Conservation (phyloP, 2,888 invertebrate genomes). For the Plusia festucae region DNA sequence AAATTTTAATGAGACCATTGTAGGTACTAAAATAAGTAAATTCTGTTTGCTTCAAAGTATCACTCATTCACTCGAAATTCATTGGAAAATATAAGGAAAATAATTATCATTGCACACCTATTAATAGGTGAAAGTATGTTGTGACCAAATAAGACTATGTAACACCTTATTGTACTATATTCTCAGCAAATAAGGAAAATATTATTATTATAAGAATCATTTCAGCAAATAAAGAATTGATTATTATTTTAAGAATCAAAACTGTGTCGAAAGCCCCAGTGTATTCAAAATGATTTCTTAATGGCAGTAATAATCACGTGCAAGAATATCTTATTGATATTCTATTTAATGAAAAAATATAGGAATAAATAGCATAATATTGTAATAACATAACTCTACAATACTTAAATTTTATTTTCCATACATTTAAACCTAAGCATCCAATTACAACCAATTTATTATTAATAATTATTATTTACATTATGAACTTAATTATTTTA, state of each 20-base stretch:
- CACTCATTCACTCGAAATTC: too few species aligned
- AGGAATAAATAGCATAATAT: slow-evolving; percentile 27
- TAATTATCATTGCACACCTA: too few species aligned
- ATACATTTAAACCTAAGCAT: slow-evolving; percentile 45
- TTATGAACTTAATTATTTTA: slow-evolving; percentile 55
- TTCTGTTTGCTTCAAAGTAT: not conserved
- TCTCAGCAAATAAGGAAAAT: too few species aligned
- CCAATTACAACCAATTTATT: slow-evolving; percentile 51
- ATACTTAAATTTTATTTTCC: slow-evolving; percentile 12
- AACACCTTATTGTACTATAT: too few species aligned
- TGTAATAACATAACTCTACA: too few species aligned
- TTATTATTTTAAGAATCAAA: too few species aligned
- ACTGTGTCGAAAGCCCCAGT: not conserved
- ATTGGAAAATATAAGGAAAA: too few species aligned
- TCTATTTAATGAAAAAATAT: slow-evolving; percentile 21
- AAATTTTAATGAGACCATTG: not conserved
- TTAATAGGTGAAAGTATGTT: too few species aligned
- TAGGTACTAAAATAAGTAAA: not conserved
- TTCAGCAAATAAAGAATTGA: too few species aligned
- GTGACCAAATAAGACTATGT: too few species aligned
- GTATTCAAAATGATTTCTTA: slow-evolving; percentile 16
- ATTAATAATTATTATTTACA: slow-evolving; percentile 47
- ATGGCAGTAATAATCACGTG: slow-evolving; percentile 51
- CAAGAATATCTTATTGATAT: slow-evolving; percentile 7
- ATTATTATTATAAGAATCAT: too few species aligned